Evolutionary conservation across 2,797 vertebrate species (phyloP).

Genomic region (Calcarius lapponicus): DNA sequence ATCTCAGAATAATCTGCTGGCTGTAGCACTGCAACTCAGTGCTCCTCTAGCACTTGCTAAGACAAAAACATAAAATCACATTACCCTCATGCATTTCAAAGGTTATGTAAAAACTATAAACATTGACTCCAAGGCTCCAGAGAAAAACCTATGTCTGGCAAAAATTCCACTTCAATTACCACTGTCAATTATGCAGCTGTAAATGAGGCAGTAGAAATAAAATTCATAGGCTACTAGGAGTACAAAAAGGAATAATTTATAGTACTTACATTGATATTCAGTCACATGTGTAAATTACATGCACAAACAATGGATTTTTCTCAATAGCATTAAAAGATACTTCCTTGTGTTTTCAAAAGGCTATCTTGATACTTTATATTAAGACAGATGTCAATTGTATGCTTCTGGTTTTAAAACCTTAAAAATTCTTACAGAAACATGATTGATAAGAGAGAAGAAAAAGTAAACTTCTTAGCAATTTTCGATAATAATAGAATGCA

Average conservation of each 20-base stretch:
- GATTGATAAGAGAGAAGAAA: neutral
- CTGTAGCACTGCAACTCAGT: neutral
- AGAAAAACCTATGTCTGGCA: neutral
- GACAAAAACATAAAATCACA: neutral
- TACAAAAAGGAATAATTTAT: neutral
- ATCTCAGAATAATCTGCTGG: neutral
- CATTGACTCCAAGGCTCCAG: neutral
- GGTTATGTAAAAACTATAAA: neutral
- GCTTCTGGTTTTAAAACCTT: neutral
- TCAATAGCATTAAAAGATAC: neutral
- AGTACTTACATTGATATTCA: neutral
- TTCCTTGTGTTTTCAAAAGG: neutral
- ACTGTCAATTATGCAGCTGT: neutral
- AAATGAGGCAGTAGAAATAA: neutral
- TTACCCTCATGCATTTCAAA: neutral
- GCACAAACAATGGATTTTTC: neutral
- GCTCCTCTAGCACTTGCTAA: slow-evolving; percentile 14
- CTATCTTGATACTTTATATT: neutral
- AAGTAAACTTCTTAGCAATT: neutral
- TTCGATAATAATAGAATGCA: neutral
- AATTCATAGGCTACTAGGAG: neutral
- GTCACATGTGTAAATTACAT: neutral
- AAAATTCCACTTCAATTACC: neutral
- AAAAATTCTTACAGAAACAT: neutral
- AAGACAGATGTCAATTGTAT: neutral